A percentile compares a stretch with the other conserved stretches of the same genome.
phyloP scores from a whole-genome alignment of 2,113 vertebrate genomes.

The Agelaius tricolor region DNA sequence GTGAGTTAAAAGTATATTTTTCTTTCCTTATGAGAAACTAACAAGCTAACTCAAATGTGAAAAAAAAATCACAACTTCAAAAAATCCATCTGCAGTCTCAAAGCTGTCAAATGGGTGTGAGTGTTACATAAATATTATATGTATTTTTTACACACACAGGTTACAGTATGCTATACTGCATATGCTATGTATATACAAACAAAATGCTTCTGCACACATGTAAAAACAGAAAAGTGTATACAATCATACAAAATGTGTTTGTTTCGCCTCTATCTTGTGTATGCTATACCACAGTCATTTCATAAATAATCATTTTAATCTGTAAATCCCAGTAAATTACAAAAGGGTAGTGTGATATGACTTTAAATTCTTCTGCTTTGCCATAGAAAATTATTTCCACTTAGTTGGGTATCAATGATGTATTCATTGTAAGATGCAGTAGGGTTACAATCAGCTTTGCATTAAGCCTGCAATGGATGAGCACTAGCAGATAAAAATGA shows the following conservation, averaged over 20 bases:
- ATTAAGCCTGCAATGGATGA: slow-evolving; percentile 75
- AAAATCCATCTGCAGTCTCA: slow-evolving; percentile 5
- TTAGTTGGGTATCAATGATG: slow-evolving; percentile 89
- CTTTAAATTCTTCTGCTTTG: slow-evolving; percentile 83
- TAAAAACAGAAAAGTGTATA: background rate
- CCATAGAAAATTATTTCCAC: slow-evolving; percentile 92
- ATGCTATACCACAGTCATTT: slow-evolving; percentile 24
- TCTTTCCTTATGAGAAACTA: background rate
- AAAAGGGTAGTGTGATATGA: slow-evolving; percentile 78
- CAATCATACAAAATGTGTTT: background rate
- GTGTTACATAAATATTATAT: slow-evolving; percentile 26
- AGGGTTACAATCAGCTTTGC: slow-evolving; percentile 77
- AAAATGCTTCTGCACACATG: background rate
- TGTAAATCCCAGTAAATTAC: slow-evolving; percentile 78
- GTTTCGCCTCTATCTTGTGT: background rate
- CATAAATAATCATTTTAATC: slow-evolving; percentile 69
- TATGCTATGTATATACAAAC: slow-evolving; percentile 22
- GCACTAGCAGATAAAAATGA: slow-evolving; percentile 67
- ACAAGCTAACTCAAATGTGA: background rate
- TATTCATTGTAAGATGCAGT: slow-evolving; percentile 84
- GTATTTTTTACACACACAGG: background rate
- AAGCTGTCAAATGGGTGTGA: slow-evolving; percentile 14
- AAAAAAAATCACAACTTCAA: background rate
- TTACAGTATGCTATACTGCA: background rate
- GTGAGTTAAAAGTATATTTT: background rate